Base-by-base conservation (phyloP, 2,797 vertebrate genomes). In the Bovichtus variegatus region DNA sequence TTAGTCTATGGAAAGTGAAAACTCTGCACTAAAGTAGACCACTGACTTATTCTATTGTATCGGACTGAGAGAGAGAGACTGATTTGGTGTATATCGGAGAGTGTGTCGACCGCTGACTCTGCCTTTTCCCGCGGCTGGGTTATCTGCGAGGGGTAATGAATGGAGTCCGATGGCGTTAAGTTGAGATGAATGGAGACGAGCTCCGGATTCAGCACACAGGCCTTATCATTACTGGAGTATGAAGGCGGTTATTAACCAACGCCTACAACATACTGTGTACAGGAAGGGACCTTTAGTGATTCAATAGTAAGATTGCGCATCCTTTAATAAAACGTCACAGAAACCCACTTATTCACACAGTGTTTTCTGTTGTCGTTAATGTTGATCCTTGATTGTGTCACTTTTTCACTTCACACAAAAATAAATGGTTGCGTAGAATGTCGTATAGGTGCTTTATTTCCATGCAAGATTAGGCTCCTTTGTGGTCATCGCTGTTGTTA, bases 141-240 rank as follows among this genome's bases (percentile, higher is more conserved):
- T 90, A 85, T 90, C 67, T 86, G 64, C 77, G 73, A 63, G n/a
- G 54, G 59, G 80, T 87, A 89, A 91, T 91, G 80, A 90, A 89
- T 82, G 75, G 76, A 81, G 70, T 89, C 73, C 13, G 19, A 64
- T 71, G 36, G 75, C 78, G 76, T 76, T 88, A 76, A 82, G 70
- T 68, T 77, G 61, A 83, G 71, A 85, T 78, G 77, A 83, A 90
- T 82, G 63, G 68, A 85, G 64, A 75, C n/a, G 9, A 61, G 73
- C 51, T 83, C 71, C 77, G 67, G 70, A 85, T 78, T 83, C 73
- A 71, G 84, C 74, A 76, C 69, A 31, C 53, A 36, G 34, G 66
- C 65, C 68, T 85, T 69, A 88, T 88, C 64, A 62, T 70, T 78
- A 65, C 41, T 74, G 51, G 53, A 78, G 67, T 84, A 80, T 81